These are phyloP conservation scores for Phasia obesa DNA, from an alignment of 2,888 invertebrate genomes.

Conservation along the genomic window DNA sequence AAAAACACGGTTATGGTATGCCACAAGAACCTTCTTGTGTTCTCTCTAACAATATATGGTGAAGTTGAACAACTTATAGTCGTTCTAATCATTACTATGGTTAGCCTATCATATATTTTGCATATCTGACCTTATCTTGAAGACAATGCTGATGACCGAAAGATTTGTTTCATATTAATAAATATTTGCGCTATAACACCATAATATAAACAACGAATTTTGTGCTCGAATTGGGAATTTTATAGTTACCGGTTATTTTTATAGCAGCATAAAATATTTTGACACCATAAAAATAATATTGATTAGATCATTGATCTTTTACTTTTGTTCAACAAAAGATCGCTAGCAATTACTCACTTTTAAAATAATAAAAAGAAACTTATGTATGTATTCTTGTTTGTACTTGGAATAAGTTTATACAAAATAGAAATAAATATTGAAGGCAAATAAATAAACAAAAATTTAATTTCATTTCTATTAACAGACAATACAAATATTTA, in stretches of 20 bases:
- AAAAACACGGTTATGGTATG: no score
- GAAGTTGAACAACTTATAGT: no score
- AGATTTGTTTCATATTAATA: no score
- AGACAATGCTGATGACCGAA: no score
- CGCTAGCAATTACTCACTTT: conserved; percentile 4
- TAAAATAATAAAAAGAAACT: conserved; percentile 4
- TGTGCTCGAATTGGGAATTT: neutral
- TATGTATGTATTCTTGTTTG: conserved; percentile 6
- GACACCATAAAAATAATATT: conserved; percentile 4
- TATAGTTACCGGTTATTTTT: conserved; percentile 27
- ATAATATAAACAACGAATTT: no score
- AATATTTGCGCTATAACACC: no score
- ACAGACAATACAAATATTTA: neutral
- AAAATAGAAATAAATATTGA: conserved; percentile 21
- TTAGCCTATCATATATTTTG: no score
- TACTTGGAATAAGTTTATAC: neutral
- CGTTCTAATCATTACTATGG: no score
- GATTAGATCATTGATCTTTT: conserved; percentile 56
- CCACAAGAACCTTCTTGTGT: no score
- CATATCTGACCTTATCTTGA: no score
- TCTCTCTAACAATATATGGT: no score
- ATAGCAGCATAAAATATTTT: conserved; percentile 1
- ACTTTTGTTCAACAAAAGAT: neutral
- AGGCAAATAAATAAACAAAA: neutral
- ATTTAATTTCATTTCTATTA: neutral